Percentiles rank a stretch among this genome's conserved stretches.
Evolutionary conservation across 1,140 invertebrate species (phyloP).

Genomic region (Nymphalis io): DNA sequence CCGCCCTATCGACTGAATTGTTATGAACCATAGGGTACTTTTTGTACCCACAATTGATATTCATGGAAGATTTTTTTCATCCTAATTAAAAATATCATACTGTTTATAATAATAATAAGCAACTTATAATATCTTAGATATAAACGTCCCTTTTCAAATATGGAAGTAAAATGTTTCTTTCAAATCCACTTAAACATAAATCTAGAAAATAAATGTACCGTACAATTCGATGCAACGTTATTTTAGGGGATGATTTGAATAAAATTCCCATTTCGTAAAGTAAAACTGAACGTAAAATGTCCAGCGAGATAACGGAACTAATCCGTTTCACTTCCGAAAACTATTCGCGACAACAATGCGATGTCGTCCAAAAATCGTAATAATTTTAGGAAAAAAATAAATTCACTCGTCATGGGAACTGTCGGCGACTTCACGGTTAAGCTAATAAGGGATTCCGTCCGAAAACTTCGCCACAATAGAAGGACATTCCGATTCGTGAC

Average conservation of each 20-base stretch:
- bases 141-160: not conserved
- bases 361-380: conserved; percentile 57
- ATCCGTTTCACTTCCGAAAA: conserved; percentile 69
- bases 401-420: conserved; percentile 76
- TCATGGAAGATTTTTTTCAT: conserved; percentile 13
- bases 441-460: conserved; percentile 68
- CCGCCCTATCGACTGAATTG: conserved; percentile 46
- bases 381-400: conserved; percentile 61
- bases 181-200: conserved; percentile 2
- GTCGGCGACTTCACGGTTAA: conserved; percentile 64
- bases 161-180: not conserved
- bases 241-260: conserved; percentile 37
- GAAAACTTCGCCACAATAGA: conserved; percentile 50
- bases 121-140: not conserved
- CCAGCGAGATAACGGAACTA: conserved; percentile 52
- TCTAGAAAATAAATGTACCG: conserved; percentile 14
- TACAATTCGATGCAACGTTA: conserved; percentile 11
- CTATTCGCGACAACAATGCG: conserved; percentile 51
- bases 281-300: conserved; percentile 31
- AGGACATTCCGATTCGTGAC: conserved; percentile 60
- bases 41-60: conserved; percentile 37
- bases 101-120: not conserved
- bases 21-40: conserved; percentile 38
- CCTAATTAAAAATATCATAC: conserved; percentile 16
- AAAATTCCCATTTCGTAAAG: conserved; percentile 33